Evolutionary conservation across 2,888 invertebrate genomes (phyloP).

Genomic region (Liposcelis brunnea): DNA sequence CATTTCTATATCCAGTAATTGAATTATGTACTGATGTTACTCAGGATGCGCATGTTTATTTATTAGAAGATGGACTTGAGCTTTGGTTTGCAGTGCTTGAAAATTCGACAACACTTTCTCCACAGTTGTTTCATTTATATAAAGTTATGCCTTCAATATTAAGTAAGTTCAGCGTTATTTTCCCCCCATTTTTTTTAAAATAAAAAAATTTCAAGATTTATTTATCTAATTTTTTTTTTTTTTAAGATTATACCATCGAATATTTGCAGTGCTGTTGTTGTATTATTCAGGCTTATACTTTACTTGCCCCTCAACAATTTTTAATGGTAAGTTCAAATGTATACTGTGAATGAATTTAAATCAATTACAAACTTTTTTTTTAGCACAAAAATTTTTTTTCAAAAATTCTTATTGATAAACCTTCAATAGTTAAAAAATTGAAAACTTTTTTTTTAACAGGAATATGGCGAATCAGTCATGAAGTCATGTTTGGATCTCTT

Average conservation of each 20-base stretch:
- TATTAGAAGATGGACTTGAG: constrained; percentile 81
- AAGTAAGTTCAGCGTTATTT: constrained; percentile 30
- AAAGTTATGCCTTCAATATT: constrained; percentile 56
- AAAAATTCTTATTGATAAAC: background rate
- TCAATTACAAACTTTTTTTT: too few species aligned
- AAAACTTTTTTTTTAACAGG: constrained; percentile 25
- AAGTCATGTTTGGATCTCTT: constrained; percentile 52
- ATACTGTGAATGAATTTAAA: too few species aligned
- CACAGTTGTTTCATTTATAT: constrained; percentile 47
- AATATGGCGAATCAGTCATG: constrained; percentile 52
- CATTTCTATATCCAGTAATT: constrained; percentile 43
- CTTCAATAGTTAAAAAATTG: background rate
- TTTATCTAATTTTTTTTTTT: constrained; percentile 13
- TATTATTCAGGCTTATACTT: constrained; percentile 66
- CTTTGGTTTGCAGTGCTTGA: constrained; percentile 76
- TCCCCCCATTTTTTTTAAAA: background rate
- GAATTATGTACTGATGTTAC: constrained; percentile 58
- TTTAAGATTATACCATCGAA: constrained; percentile 62
- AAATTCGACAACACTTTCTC: constrained; percentile 45
- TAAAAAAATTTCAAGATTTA: background rate
- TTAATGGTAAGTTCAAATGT: constrained; percentile 29
- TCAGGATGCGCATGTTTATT: constrained; percentile 69
- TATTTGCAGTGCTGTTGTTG: constrained; percentile 60
- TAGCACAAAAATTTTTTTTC: constrained; percentile 5
- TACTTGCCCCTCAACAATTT: constrained; percentile 62